These are phyloP conservation scores for Oligia strigilis DNA, from an alignment of 2,888 invertebrate genomes.

Conservation along the genomic window DNA sequence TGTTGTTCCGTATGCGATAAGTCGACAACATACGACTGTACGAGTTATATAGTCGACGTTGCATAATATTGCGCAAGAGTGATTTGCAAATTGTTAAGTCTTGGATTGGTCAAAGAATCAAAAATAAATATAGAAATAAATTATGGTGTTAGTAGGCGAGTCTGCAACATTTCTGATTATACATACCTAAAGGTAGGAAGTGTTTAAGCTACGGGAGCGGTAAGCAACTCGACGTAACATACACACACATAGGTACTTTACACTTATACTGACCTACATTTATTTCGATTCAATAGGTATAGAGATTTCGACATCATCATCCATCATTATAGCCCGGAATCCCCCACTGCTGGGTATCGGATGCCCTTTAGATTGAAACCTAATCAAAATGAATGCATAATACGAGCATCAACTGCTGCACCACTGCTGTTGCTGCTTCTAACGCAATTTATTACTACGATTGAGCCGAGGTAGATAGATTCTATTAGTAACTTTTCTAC, in stretches of 20 bases:
- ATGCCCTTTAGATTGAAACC: neutral
- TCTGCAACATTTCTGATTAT: neutral
- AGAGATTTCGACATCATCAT: neutral
- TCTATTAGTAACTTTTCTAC: neutral
- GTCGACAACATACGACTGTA: neutral
- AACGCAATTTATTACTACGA: neutral
- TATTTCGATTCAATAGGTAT: neutral
- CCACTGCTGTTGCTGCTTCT: neutral
- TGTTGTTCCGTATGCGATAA: conserved; percentile 8
- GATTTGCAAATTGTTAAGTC: neutral
- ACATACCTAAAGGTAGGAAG: neutral
- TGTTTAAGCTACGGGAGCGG: neutral
- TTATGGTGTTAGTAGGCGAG: neutral
- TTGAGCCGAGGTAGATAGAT: neutral
- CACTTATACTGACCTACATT: neutral
- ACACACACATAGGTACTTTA: neutral
- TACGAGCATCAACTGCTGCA: neutral
- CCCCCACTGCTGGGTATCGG: neutral
- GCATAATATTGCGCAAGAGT: conserved; percentile 41
- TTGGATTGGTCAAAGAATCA: neutral
- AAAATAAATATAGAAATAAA: neutral
- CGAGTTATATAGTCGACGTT: conserved; percentile 3
- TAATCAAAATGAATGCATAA: neutral
- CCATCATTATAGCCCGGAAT: neutral
- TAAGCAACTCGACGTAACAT: neutral